A percentile compares a stretch with the other conserved stretches of the same genome.
phyloP scores from a whole-genome alignment of 2,888 invertebrate genomes.

The Glyphotaelius pellucidus region DNA sequence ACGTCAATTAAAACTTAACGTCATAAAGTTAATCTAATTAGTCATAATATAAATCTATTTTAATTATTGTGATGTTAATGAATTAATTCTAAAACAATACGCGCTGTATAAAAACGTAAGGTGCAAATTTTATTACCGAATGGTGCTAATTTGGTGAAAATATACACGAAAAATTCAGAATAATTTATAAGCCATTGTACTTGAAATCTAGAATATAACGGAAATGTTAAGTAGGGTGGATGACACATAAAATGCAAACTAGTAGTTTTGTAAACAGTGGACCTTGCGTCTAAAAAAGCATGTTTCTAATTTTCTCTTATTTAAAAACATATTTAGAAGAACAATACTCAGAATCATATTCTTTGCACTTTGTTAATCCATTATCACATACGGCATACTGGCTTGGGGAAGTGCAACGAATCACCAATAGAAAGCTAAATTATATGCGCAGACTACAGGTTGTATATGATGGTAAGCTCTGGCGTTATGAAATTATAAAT shows the following conservation, averaged over 20 bases:
- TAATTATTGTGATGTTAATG: not conserved
- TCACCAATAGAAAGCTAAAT: too few species aligned
- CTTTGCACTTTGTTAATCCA: too few species aligned
- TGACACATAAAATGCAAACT: not conserved
- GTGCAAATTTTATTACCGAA: not conserved
- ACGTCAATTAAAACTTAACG: not conserved
- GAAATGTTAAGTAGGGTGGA: not conserved
- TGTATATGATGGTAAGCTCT: too few species aligned
- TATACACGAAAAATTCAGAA: not conserved
- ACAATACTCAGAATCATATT: too few species aligned
- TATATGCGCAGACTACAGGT: too few species aligned
- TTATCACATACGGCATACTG: too few species aligned
- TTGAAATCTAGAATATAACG: not conserved
- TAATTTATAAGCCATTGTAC: not conserved
- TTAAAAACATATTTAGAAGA: too few species aligned
- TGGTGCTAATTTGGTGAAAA: not conserved
- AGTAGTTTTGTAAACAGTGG: too few species aligned
- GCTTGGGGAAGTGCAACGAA: too few species aligned
- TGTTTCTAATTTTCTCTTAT: too few species aligned
- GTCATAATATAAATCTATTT: not conserved
- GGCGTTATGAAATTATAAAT: too few species aligned
- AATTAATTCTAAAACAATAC: not conserved
- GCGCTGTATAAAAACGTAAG: not conserved
- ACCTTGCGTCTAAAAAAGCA: too few species aligned
- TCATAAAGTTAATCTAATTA: not conserved